Evolutionary conservation across 2,113 vertebrate genomes (phyloP), one percentile per base, ranked within the genome.

Genomic region (Trematomus loennbergii): DNA sequence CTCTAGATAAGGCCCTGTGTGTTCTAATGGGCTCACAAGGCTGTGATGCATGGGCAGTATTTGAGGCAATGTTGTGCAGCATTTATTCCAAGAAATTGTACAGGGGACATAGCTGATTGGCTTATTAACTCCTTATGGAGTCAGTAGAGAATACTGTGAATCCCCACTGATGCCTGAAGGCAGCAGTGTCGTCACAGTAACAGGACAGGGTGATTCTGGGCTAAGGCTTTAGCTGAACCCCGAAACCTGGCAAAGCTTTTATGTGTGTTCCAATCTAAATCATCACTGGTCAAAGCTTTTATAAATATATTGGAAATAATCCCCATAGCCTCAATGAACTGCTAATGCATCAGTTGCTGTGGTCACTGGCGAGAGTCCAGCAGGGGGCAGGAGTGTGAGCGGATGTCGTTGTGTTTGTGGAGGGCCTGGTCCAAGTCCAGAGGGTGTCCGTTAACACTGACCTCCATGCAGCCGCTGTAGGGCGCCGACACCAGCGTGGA

Each of bases 361-460:
- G 68, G 46, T 91, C 91, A 94, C 79, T 92, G 88, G 59, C 71
- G 81, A 10, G 89, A 86, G 70, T 88, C 91, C 91, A 94, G 87
- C 85, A 95, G 93, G 77, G 98, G 98, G 87, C 98, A 99, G 90
- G 98, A 97, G 88, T 99, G 97, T 9, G 98, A 97, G 73, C 95
- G 96, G 91, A 99, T 97, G 89, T 98, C 96, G 2, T 92, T 96
- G 94, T 98, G 96, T 85, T 99, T 99, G 88, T 97, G 94, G 53
- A 94, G 59, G 55, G 98, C 97, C 29, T 96, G 94, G 1, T 99
- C 98, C 81, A 98, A 92, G 87, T 99, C 98, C 91, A 99, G 80
- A 3, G 71, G 16, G 13, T 73, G 89, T 64, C 89, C 85, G 36
- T 95, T 96, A 59, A 99, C 89, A 57, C 86, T 92, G 78, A 97